These are phyloP conservation scores for Metallyticus violacea DNA, from an alignment of 2,888 invertebrate genomes.

Conservation along the genomic window DNA sequence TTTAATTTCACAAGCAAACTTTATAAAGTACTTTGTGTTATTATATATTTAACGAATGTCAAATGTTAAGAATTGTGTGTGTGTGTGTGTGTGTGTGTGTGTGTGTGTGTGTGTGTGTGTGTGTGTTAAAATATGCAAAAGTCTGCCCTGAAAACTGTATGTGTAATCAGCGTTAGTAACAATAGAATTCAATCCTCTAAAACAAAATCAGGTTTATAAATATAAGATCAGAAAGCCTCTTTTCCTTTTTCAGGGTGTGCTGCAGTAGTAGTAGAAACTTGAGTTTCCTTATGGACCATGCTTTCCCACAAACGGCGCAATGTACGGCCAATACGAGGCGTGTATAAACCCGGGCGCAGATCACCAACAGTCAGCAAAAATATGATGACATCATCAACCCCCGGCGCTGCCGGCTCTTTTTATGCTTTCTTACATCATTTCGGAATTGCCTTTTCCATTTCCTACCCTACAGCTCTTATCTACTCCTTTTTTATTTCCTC, in stretches of 20 bases:
- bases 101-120: too few species aligned
- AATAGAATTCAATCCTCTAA: too few species aligned
- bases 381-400: constrained; percentile 23
- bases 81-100: too few species aligned
- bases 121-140: too few species aligned
- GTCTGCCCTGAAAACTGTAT: too few species aligned
- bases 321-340: constrained; percentile 22
- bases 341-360: not conserved
- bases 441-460: not conserved
- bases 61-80: too few species aligned
- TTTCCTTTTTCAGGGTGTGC: not conserved
- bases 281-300: not conserved
- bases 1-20: too few species aligned
- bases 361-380: constrained; percentile 9
- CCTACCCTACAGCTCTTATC: not conserved
- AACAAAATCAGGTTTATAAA: too few species aligned
- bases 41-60: too few species aligned
- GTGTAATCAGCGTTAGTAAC: too few species aligned
- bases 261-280: not conserved
- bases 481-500: not conserved
- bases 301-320: constrained; percentile 10
- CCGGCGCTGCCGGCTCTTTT: not conserved
- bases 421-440: constrained; percentile 11
- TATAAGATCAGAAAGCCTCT: too few species aligned
- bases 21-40: too few species aligned